A percentile compares a stretch with the other conserved stretches of the same genome.
Conservation (phyloP, 2,113 vertebrate genomes). For the Xenopus borealis region DNA sequence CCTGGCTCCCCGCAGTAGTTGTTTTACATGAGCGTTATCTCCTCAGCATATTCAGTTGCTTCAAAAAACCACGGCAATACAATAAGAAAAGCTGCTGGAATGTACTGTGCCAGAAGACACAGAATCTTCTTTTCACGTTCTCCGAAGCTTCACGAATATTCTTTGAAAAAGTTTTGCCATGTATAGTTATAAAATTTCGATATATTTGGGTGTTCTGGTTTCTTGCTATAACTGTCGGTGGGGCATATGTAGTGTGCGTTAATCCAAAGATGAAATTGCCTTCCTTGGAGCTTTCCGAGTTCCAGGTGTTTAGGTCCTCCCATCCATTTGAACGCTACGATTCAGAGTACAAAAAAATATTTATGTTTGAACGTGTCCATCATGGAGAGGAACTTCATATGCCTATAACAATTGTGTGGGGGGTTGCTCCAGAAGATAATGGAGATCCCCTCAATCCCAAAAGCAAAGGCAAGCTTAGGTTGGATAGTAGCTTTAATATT, state of each 20-base stretch:
- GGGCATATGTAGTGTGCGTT: constrained; percentile 90
- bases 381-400: constrained; percentile 96
- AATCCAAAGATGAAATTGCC: constrained; percentile 97
- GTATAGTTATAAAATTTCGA: constrained; percentile 90
- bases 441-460: constrained; percentile 95
- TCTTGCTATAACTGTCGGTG: constrained; percentile 82
- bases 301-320: constrained; percentile 92
- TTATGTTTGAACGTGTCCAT: constrained; percentile 95
- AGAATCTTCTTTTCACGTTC: constrained; percentile 69
- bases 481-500: constrained; percentile 87
- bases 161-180: constrained; percentile 92
- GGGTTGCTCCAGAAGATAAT: constrained; percentile 83
- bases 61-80: constrained; percentile 62
- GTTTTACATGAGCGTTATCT: constrained; percentile 93
- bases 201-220: constrained; percentile 97
- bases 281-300: constrained; percentile 88
- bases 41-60: constrained; percentile 77
- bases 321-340: constrained; percentile 96
- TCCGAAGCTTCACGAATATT: constrained; percentile 88
- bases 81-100: constrained; percentile 70
- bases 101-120: constrained; percentile 70
- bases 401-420: constrained; percentile 97
- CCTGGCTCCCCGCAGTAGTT: constrained; percentile 93
- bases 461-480: constrained; percentile 86
- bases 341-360: constrained; percentile 92